Evolutionary conservation across 2,797 vertebrate species (phyloP).

Genomic region (Microctenopoma stevenorrisi): DNA sequence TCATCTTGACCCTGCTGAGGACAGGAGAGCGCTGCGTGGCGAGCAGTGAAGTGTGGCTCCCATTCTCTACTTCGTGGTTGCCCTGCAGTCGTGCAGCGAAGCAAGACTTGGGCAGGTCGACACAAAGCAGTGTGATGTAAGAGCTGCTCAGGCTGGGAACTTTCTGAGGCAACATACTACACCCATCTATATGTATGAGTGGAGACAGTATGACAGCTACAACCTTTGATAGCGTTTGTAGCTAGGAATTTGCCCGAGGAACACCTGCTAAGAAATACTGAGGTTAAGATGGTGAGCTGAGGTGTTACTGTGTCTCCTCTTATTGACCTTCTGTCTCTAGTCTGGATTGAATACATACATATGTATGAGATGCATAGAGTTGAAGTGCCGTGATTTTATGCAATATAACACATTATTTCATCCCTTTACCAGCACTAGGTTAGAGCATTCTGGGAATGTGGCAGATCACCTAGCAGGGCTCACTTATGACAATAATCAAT

Average conservation of each 20-base stretch:
- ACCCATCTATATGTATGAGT: conserved; percentile 22
- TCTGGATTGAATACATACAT: conserved; percentile 22
- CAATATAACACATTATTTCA: too few relatives aligned
- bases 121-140: conserved; percentile 63
- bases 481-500: neutral
- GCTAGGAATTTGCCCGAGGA: conserved; percentile 32
- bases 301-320: conserved; percentile 33
- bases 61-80: conserved; percentile 40
- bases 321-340: conserved; percentile 35
- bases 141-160: conserved; percentile 43
- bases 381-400: conserved; percentile 1
- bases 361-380: conserved; percentile 23
- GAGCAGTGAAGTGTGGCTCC: conserved; percentile 28
- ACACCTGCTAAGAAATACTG: conserved; percentile 16
- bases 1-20: conserved; percentile 52
- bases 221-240: conserved; percentile 48
- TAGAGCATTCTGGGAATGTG: too few relatives aligned
- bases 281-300: conserved; percentile 44
- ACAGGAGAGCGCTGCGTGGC: conserved; percentile 18
- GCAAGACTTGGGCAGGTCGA: conserved; percentile 36
- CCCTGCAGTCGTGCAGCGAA: conserved; percentile 57
- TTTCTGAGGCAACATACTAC: conserved; percentile 46
- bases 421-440: too few relatives aligned
- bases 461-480: too few relatives aligned
- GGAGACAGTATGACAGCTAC: conserved; percentile 24